Base-by-base conservation (phyloP, 92 coral and sea anemone species). In the Desmophyllum pertusum region DNA sequence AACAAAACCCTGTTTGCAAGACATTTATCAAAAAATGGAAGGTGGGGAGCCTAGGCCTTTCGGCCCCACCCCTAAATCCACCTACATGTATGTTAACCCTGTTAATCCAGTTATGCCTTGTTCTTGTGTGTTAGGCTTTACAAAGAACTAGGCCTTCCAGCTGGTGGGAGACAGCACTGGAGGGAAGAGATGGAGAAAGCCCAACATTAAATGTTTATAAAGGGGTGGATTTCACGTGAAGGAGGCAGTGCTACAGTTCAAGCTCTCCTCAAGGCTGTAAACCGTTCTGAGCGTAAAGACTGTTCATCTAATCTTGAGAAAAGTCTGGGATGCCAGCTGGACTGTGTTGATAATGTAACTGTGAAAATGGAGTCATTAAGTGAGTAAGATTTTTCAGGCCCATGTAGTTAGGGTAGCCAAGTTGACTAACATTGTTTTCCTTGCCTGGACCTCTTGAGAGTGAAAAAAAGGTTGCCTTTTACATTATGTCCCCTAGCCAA, bases 131-230 rank as follows among this genome's bases (percentile, higher is more conserved):
- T 37, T 13, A 92, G 95, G 70, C 52, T 92, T 11, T 92, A 87
- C 83, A 67, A 64, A 66, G 86, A 83, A 21, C 83, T 92, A 38
- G 50, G 62, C 31, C 85, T 92, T 27, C 95, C 95, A 25, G 51
- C 43, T 55, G 87, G 84, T 23, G 73, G 68, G 83, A 79, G n/a
- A 61, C 78, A 10, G 29, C 37, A 5, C 70, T 92, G 70, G 52
- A 73, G 37, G 70, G 35, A 4, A 31, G 51, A 27, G 52, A 39
- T 6, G 88, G 88, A 48, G 91, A n/a, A n/a, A n/a, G 94, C 33
- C 97, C 93, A 33, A 93, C 98, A 25, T 25, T 37, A 10, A 83
- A 59, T 33, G 86, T 92, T n/a, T 37, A 74, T 95, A 14, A 67
- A 15, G 4, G 76, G 73, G 7, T 93, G 97, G 95, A 73, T 85